phyloP scores from a whole-genome alignment of 2,797 vertebrate genomes.

The Aplochiton taeniatus region DNA sequence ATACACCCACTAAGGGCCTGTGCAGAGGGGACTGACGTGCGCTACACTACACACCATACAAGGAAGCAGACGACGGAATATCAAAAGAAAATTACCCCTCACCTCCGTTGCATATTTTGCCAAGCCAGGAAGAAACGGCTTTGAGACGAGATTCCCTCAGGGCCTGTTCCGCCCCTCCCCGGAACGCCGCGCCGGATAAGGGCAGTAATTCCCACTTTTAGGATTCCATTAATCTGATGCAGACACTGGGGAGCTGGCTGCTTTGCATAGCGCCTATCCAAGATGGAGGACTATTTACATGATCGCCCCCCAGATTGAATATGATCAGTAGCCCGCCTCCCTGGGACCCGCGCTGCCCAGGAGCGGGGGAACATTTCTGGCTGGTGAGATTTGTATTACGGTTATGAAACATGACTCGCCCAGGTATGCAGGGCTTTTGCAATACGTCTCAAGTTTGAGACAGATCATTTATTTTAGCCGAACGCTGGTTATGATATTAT shows the following conservation, averaged over 20 bases:
- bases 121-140: constrained; percentile 77
- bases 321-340: constrained; percentile 78
- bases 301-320: constrained; percentile 81
- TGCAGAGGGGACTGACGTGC: constrained; percentile 52
- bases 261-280: constrained; percentile 83
- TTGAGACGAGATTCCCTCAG: constrained; percentile 77
- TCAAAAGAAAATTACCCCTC: constrained; percentile 83
- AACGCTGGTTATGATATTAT: too few relatives aligned
- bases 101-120: constrained; percentile 77
- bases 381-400: constrained; percentile 65
- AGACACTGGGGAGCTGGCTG: constrained; percentile 82
- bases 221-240: constrained; percentile 85
- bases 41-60: constrained; percentile 53
- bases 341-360: background rate
- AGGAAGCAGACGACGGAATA: constrained; percentile 73
- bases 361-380: constrained; percentile 35
- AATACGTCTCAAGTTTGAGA: too few relatives aligned
- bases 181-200: constrained; percentile 76
- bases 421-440: constrained; percentile 33
- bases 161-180: constrained; percentile 71
- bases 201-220: constrained; percentile 86
- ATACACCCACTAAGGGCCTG: constrained; percentile 25
- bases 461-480: too few relatives aligned
- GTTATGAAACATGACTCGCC: constrained; percentile 67
- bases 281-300: constrained; percentile 83